Evolutionary conservation across 2,888 invertebrate species (phyloP).

Genomic region (Phytoseiulus persimilis): DNA sequence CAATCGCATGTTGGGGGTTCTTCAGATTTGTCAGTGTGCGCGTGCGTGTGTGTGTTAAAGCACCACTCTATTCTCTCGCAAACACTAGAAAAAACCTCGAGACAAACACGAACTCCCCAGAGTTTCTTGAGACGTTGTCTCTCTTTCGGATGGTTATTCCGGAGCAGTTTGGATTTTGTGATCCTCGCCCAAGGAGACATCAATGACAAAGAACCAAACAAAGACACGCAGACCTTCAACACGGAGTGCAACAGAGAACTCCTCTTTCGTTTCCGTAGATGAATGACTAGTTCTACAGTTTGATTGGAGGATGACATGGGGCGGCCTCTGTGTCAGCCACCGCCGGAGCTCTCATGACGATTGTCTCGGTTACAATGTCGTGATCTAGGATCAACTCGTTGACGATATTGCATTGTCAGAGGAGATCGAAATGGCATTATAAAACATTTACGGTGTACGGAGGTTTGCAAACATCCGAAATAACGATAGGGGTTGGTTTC

Average conservation of each 20-base stretch:
- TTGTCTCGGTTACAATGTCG: background rate
- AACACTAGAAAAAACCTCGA: background rate
- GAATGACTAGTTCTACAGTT: background rate
- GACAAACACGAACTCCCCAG: background rate
- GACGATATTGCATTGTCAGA: background rate
- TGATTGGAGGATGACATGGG: background rate
- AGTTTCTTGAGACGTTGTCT: no score
- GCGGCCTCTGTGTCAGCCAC: background rate
- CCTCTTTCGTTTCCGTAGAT: background rate
- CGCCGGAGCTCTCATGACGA: background rate
- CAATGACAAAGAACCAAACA: background rate
- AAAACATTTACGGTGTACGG: background rate
- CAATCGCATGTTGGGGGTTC: background rate
- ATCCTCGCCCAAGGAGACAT: background rate
- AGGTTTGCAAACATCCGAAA: background rate
- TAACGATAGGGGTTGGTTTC: background rate
- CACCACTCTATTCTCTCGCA: background rate
- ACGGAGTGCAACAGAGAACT: background rate
- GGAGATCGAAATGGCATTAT: background rate
- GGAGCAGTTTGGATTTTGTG: background rate
- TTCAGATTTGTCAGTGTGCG: background rate
- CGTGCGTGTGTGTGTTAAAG: background rate
- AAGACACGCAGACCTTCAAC: background rate
- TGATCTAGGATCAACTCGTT: background rate
- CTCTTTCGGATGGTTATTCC: background rate